Percentiles rank a stretch among this genome's conserved stretches.
Conservation (phyloP, 2,888 invertebrate genomes). For the Stenoptilia bipunctidactyla region DNA sequence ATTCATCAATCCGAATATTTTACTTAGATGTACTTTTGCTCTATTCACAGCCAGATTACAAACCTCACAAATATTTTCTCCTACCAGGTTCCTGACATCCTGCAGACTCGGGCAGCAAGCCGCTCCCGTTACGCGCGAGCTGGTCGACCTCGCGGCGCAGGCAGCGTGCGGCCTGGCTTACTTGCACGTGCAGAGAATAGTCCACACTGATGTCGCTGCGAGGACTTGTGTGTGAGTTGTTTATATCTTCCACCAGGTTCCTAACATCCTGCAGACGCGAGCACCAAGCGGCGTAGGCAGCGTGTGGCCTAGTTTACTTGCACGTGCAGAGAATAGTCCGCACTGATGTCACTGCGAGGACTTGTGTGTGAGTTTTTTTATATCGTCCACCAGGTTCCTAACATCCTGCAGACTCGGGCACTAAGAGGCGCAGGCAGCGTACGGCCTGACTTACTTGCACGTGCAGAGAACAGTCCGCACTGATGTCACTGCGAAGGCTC, state of each 20-base stretch:
- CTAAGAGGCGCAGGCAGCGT: slow-evolving; percentile 87
- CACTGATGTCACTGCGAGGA: slow-evolving; percentile 91
- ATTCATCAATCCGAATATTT: too few species aligned
- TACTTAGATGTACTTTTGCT: too few species aligned
- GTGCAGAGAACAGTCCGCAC: slow-evolving; percentile 90
- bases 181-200: slow-evolving; percentile 87
- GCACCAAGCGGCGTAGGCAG: slow-evolving; percentile 79
- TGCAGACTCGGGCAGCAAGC: slow-evolving; percentile 64
- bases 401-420: slow-evolving; percentile 86
- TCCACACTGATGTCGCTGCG: slow-evolving; percentile 92
- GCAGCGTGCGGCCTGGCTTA: slow-evolving; percentile 88
- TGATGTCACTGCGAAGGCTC: slow-evolving; percentile 92
- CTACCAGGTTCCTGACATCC: slow-evolving; percentile 50
- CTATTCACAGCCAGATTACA: too few species aligned
- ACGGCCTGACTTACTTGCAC: slow-evolving; percentile 90
- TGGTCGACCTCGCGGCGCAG: slow-evolving; percentile 89
- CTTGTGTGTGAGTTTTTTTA: slow-evolving; percentile 93
- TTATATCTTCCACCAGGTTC: slow-evolving; percentile 43
- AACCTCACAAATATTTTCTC: too few species aligned
- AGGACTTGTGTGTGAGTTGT: slow-evolving; percentile 93
- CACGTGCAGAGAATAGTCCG: slow-evolving; percentile 91
- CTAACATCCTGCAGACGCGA: slow-evolving; percentile 62
- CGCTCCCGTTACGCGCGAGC: slow-evolving; percentile 77
- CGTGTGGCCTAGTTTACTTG: slow-evolving; percentile 88
- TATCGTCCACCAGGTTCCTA: too few species aligned